A percentile compares a stretch with the other conserved stretches of the same genome.
Evolutionary conservation across 2,888 invertebrate species (phyloP).

Genomic region (Chrysina gloriosa): DNA sequence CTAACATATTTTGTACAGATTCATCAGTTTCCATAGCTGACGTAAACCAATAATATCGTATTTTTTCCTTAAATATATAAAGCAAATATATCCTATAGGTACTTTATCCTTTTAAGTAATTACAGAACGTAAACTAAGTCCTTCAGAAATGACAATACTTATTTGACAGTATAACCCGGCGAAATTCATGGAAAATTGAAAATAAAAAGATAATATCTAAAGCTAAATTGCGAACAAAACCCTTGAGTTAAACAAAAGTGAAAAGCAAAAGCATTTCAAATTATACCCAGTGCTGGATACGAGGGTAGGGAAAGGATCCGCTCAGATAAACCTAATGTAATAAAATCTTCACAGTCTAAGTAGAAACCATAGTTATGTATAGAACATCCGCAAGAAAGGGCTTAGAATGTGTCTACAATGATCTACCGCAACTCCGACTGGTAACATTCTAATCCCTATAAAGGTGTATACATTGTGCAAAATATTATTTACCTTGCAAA

Average conservation of each 20-base stretch:
- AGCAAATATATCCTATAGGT: neutral
- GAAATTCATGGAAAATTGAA: conserved; percentile 22
- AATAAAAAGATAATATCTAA: conserved; percentile 43
- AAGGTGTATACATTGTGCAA: conserved; percentile 78
- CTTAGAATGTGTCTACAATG: conserved; percentile 54
- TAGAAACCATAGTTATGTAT: conserved; percentile 64
- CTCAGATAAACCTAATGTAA: conserved; percentile 60
- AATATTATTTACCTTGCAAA: conserved; percentile 79
- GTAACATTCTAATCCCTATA: conserved; percentile 61
- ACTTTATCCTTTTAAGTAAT: conserved; percentile 21
- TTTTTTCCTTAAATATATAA: neutral
- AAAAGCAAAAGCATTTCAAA: conserved; percentile 59
- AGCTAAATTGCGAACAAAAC: conserved; percentile 48
- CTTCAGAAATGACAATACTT: neutral
- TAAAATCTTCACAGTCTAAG: conserved; percentile 61
- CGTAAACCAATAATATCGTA: too few species aligned
- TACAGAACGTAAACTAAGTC: conserved; percentile 14
- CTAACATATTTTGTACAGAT: too few species aligned
- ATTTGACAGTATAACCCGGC: conserved; percentile 16
- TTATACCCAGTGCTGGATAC: conserved; percentile 57
- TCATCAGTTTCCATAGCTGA: too few species aligned
- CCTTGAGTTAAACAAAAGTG: conserved; percentile 50
- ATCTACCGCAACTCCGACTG: conserved; percentile 62
- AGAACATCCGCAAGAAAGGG: conserved; percentile 56
- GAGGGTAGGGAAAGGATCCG: conserved; percentile 50